These are phyloP conservation scores for Australoheros facetus DNA, from an alignment of 2,797 vertebrate species.

Conservation along the genomic window DNA sequence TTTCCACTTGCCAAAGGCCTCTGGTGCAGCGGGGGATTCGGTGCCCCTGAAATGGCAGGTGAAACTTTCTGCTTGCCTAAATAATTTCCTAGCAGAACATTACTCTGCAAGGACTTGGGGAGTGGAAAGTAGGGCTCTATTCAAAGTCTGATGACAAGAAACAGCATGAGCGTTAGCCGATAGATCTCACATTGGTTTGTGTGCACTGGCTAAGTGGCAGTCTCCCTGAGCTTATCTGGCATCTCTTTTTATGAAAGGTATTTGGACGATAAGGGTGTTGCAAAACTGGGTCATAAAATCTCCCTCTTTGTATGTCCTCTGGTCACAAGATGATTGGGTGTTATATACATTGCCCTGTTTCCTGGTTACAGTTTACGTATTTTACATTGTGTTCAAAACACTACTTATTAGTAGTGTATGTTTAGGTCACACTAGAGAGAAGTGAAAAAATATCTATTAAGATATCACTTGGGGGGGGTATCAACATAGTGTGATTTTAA, in stretches of 20 bases:
- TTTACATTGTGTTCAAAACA: conserved; percentile 38
- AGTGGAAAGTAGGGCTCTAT: conserved; percentile 59
- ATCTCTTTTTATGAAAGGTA: conserved; percentile 46
- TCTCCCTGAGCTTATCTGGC: conserved; percentile 61
- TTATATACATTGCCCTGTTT: conserved; percentile 20
- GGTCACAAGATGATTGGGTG: conserved; percentile 27
- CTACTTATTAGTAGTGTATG: conserved; percentile 24
- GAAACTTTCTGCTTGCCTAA: conserved; percentile 84
- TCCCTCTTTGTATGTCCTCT: not conserved
- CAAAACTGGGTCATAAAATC: conserved; percentile 44
- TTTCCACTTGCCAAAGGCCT: conserved; percentile 82
- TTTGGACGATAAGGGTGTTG: conserved; percentile 36
- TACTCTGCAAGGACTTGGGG: conserved; percentile 66
- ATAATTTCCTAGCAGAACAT: conserved; percentile 82
- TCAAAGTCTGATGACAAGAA: conserved; percentile 65
- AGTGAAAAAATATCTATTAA: not conserved
- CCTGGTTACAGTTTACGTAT: conserved; percentile 9
- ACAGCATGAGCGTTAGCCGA: conserved; percentile 59
- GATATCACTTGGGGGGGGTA: not conserved
- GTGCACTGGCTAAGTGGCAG: conserved; percentile 61
- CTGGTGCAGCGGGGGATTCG: conserved; percentile 72
- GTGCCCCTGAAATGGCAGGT: conserved; percentile 81
- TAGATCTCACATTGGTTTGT: conserved; percentile 37
- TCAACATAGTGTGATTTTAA: not conserved
- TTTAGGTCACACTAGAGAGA: conserved; percentile 16